These are phyloP conservation scores for Enteromius viviparus DNA, from an alignment of 2,797 vertebrate genomes.

Conservation along the genomic window DNA sequence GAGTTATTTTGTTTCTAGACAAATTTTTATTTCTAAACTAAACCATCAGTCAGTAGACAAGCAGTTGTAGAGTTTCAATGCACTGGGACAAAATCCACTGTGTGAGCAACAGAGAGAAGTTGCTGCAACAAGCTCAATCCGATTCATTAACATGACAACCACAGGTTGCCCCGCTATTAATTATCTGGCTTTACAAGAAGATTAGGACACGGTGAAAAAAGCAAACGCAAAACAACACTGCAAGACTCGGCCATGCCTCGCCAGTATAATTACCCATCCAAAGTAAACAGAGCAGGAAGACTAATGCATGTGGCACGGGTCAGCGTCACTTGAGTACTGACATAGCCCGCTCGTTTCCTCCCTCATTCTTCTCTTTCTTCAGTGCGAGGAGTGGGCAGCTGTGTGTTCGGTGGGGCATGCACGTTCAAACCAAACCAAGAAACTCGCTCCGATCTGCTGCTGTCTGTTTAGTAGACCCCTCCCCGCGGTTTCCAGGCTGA, in stretches of 20 bases:
- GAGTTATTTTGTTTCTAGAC: background rate
- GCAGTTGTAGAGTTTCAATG: constrained; percentile 51
- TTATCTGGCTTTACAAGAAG: constrained; percentile 73
- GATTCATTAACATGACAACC: constrained; percentile 70
- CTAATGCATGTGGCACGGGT: constrained; percentile 59
- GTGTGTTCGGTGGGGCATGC: constrained; percentile 34
- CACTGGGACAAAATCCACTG: constrained; percentile 53
- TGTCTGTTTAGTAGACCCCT: constrained; percentile 37
- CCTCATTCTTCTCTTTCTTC: constrained; percentile 62
- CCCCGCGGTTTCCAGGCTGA: constrained; percentile 28
- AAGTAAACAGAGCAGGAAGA: constrained; percentile 60
- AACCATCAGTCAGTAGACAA: constrained; percentile 48
- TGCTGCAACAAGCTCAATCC: constrained; percentile 71
- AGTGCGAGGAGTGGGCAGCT: constrained; percentile 56
- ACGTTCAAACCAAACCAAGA: constrained; percentile 26
- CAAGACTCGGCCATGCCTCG: constrained; percentile 61
- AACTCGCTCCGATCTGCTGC: constrained; percentile 17
- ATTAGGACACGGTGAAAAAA: constrained; percentile 59
- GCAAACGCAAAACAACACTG: constrained; percentile 57
- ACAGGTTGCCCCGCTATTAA: constrained; percentile 69
- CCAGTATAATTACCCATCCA: constrained; percentile 68
- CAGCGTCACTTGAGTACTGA: constrained; percentile 49
- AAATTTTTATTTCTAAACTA: constrained; percentile 31
- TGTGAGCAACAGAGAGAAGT: constrained; percentile 59
- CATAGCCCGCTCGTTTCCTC: constrained; percentile 48